Percentiles rank a stretch among this genome's conserved stretches.
Evolutionary conservation across 1,140 invertebrate species (phyloP).

Genomic region (Ostrea denselamellosa): DNA sequence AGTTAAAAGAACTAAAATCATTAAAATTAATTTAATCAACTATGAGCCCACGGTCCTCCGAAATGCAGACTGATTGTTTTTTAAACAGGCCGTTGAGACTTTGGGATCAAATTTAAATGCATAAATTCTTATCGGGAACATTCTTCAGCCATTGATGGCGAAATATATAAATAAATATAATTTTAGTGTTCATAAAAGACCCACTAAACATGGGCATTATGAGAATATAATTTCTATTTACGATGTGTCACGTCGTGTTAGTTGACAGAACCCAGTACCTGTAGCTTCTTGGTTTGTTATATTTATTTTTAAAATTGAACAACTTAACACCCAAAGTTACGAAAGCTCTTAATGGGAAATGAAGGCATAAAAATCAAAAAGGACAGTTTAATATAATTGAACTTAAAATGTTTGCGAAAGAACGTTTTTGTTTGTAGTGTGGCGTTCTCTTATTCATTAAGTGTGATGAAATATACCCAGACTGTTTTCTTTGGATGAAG

Average conservation of each 20-base stretch:
- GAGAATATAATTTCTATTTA: constrained; percentile 33
- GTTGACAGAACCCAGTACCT: neutral
- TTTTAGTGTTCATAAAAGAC: constrained; percentile 4
- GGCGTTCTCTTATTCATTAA: neutral
- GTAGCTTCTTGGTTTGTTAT: neutral
- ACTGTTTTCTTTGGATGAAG: neutral
- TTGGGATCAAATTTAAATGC: constrained; percentile 32
- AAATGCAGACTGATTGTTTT: constrained; percentile 1
- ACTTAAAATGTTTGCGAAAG: neutral
- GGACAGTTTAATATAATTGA: neutral
- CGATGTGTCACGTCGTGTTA: neutral
- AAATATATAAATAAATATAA: constrained; percentile 38
- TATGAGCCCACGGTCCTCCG: neutral
- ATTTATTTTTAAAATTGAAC: constrained; percentile 31
- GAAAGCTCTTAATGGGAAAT: constrained; percentile 3
- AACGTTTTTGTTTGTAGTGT: constrained; percentile 1
- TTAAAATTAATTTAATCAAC: constrained; percentile 29
- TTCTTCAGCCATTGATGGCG: neutral
- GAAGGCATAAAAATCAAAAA: constrained; percentile 11
- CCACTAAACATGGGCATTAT: constrained; percentile 4
- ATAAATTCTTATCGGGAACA: neutral
- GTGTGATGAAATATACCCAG: constrained; percentile 1
- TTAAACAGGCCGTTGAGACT: constrained; percentile 14
- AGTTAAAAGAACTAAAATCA: constrained; percentile 30
- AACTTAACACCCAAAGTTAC: constrained; percentile 35